Evolutionary conservation across 2,888 invertebrate genomes (phyloP).

Genomic region (Liposcelis brunnea): DNA sequence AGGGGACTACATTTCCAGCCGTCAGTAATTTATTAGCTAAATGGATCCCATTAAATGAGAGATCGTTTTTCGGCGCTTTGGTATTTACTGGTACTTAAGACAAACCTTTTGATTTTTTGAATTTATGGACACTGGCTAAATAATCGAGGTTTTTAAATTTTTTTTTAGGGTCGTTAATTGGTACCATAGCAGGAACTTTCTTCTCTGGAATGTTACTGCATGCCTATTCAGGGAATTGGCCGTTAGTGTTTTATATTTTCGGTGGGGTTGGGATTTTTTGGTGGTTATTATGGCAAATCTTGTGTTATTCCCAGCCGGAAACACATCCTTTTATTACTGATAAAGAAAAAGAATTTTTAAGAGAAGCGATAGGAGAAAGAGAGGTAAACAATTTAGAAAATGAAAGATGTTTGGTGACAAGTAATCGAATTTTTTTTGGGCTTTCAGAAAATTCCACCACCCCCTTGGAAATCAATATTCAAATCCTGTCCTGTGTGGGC

Average conservation of each 20-base stretch:
- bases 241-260: constrained; percentile 38
- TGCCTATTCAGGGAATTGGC: constrained; percentile 29
- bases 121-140: no score
- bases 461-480: constrained; percentile 54
- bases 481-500: constrained; percentile 31
- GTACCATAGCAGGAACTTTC: neutral
- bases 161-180: neutral
- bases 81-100: constrained; percentile 32
- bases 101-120: no score
- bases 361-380: constrained; percentile 39
- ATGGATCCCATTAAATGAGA: constrained; percentile 39
- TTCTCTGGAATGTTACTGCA: neutral
- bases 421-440: no score
- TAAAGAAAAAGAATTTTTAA: constrained; percentile 46
- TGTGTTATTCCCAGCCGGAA: constrained; percentile 35
- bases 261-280: constrained; percentile 34
- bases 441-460: constrained; percentile 35
- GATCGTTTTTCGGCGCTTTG: constrained; percentile 38
- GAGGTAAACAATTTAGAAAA: constrained; percentile 12
- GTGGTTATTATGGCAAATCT: constrained; percentile 31
- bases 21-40: constrained; percentile 39
- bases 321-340: constrained; percentile 58
- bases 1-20: constrained; percentile 42
- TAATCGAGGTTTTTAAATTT: no score
- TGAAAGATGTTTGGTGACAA: no score